phyloP scores from a whole-genome alignment of 1,140 invertebrate species.

The Ceratina australensis region DNA sequence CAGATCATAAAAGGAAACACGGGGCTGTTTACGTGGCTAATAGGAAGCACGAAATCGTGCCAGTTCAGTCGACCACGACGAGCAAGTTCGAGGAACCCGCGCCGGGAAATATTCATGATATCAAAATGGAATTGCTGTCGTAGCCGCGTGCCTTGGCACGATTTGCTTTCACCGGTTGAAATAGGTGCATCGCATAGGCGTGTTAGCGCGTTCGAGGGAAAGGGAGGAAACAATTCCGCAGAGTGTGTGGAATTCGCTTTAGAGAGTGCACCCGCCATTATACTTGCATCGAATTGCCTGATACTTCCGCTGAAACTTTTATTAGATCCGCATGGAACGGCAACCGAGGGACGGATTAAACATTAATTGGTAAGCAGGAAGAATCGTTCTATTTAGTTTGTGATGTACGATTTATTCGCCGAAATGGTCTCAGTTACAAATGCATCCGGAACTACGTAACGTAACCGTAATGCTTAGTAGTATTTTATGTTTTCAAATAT shows the following conservation, averaged over 20 bases:
- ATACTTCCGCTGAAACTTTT: slow-evolving; percentile 22
- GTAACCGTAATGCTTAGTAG: too few species aligned
- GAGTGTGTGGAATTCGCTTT: slow-evolving; percentile 11
- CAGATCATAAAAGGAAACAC: slow-evolving; percentile 13
- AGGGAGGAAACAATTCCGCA: slow-evolving; percentile 33
- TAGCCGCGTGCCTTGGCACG: slow-evolving; percentile 65
- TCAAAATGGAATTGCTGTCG: slow-evolving; percentile 73
- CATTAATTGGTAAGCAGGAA: neutral
- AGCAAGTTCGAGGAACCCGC: slow-evolving; percentile 69
- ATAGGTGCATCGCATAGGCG: slow-evolving; percentile 42
- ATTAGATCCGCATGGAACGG: neutral
- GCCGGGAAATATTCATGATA: slow-evolving; percentile 76
- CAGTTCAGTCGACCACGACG: slow-evolving; percentile 64
- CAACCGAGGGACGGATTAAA: neutral
- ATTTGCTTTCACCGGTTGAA: slow-evolving; percentile 58
- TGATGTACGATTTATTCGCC: too few species aligned
- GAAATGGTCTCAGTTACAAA: too few species aligned
- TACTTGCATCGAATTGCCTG: slow-evolving; percentile 15
- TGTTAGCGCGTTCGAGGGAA: neutral
- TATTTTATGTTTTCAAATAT: too few species aligned
- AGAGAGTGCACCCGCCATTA: neutral
- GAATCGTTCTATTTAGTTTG: neutral
- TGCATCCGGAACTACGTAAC: too few species aligned
- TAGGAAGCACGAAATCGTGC: slow-evolving; percentile 68
- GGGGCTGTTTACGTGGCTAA: slow-evolving; percentile 48